phyloP scores from a whole-genome alignment of 2,888 invertebrate species.

The Cacoxenus indagator region DNA sequence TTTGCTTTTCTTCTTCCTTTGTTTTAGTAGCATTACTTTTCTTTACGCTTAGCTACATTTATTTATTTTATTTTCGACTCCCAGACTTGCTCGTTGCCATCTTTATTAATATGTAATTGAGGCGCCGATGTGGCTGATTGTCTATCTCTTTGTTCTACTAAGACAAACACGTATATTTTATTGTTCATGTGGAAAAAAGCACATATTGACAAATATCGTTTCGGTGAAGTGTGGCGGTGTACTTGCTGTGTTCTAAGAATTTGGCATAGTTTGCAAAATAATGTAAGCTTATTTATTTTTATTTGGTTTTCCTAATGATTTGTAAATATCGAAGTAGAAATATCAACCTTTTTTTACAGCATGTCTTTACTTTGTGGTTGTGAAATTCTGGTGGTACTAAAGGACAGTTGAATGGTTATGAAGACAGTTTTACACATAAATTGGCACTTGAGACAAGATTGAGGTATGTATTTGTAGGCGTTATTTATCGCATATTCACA shows the following conservation, averaged over 20 bases:
- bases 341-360: background rate
- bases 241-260: background rate
- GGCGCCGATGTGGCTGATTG: conserved; percentile 6
- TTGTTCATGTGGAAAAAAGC: conserved; percentile 13
- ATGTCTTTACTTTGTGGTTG: background rate
- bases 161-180: background rate
- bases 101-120: conserved; percentile 20
- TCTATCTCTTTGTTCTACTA: background rate
- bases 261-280: conserved; percentile 4
- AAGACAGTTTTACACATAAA: no score
- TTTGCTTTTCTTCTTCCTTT: background rate
- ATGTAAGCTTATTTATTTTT: conserved; percentile 12
- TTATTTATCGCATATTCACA: no score
- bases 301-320: conserved; percentile 17
- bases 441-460: no score
- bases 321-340: conserved; percentile 8
- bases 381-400: no score
- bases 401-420: no score
- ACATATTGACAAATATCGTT: conserved; percentile 2
- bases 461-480: no score
- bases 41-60: background rate
- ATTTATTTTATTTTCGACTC: background rate
- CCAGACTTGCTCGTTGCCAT: background rate
- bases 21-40: background rate
- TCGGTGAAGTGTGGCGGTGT: background rate